phyloP scores from a whole-genome alignment of 2,113 vertebrate genomes.

The Ardeotis arabs region DNA sequence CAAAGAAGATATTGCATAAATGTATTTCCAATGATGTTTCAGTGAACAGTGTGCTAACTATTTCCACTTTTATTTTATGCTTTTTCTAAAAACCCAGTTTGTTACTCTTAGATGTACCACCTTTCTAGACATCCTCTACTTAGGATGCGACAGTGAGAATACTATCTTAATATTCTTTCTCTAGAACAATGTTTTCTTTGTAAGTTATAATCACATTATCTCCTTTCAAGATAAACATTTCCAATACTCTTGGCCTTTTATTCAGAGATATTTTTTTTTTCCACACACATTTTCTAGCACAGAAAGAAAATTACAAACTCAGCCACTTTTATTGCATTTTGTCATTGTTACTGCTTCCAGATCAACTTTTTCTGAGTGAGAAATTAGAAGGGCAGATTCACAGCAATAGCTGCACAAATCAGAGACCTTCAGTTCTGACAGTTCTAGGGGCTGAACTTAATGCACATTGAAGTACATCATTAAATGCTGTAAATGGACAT shows the following conservation, averaged over 20 bases:
- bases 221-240: background rate
- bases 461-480: background rate
- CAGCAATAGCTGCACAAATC: background rate
- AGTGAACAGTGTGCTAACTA: background rate
- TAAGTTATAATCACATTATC: background rate
- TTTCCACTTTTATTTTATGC: background rate
- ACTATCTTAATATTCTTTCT: background rate
- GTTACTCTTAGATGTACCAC: background rate
- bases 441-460: background rate
- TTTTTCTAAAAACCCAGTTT: background rate
- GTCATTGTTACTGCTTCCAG: background rate
- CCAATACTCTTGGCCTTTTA: background rate
- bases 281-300: background rate
- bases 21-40: background rate
- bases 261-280: background rate
- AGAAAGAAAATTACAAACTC: background rate
- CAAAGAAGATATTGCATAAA: background rate
- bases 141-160: background rate
- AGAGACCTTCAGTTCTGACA: slow-evolving; percentile 1
- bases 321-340: background rate
- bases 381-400: slow-evolving; percentile 16
- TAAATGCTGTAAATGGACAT: background rate
- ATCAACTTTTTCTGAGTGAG: background rate
- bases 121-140: background rate
- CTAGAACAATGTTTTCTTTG: background rate